Evolutionary conservation across 92 coral and sea anemone species (phyloP), one percentile per base, ranked within the genome.

Genomic region (Scolanthus callimorphus): DNA sequence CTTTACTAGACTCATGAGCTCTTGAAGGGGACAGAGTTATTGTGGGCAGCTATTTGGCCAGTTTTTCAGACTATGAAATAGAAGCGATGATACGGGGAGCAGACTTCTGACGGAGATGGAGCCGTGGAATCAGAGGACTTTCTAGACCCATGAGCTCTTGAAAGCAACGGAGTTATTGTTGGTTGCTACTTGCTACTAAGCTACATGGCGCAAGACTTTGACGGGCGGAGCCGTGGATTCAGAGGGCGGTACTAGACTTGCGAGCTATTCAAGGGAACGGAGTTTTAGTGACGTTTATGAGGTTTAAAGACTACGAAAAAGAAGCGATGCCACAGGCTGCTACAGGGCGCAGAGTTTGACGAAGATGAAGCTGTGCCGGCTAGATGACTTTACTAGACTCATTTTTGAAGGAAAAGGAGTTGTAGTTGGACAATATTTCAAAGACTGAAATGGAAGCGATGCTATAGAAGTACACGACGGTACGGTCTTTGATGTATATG

Each of bases 321-420:
- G 91, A 83, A 61, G 90, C 84, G 0, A 91, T 91, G 96, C n/a
- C n/a, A n/a, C n/a, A n/a, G n/a, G n/a, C n/a, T n/a, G n/a, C 67
- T 91, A 29, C 48, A 71, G 41, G 81, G 83, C 51, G 95, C 91
- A 39, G 97, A 91, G 62, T 70, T 62, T 51, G 96, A 91, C 39
- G 79, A 79, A 25, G 97, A 91, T 69, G 97, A 95, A 1, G 61
- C 29, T 48, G 97, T 87, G 54, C 68, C n/a, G 79, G 30, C 72
- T 67, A 59, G 95, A 91, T n/a, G 97, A 91, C 55, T n/a, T n/a
- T n/a, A n/a, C n/a, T n/a, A n/a, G n/a, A n/a, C n/a, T n/a, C n/a
- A n/a, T n/a, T n/a, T n/a, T n/a, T n/a, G n/a, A n/a, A n/a, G n/a
- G n/a, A n/a, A n/a, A n/a, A n/a, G n/a, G n/a, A n/a, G n/a, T n/a